Evolutionary conservation across 1,140 invertebrate genomes (phyloP).

Genomic region (Drosophila kanapiae): DNA sequence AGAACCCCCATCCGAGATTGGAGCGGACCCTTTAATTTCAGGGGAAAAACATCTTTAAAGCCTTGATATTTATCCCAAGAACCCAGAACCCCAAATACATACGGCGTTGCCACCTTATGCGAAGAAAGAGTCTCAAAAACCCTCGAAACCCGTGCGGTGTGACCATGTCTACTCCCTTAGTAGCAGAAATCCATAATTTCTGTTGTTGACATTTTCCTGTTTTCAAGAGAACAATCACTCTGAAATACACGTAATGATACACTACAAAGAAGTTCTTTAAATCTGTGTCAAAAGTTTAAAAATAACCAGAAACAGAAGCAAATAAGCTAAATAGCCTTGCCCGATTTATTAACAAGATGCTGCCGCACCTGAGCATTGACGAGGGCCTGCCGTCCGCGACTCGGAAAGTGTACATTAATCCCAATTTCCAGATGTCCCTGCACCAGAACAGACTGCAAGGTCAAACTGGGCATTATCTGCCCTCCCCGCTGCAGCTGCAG

Average conservation of each 20-base stretch:
- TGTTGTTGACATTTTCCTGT: not conserved
- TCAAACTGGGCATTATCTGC: slow-evolving; percentile 43
- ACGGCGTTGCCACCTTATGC: too few species aligned
- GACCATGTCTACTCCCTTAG: not conserved
- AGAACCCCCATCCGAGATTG: too few species aligned
- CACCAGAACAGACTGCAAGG: slow-evolving; percentile 45
- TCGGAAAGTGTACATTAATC: slow-evolving; percentile 76
- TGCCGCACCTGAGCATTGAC: slow-evolving; percentile 62
- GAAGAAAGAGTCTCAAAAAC: too few species aligned
- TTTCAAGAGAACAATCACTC: not conserved
- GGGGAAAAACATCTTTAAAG: too few species aligned
- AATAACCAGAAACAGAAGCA: not conserved
- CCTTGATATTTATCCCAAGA: too few species aligned
- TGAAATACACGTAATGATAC: slow-evolving; percentile 27
- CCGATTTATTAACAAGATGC: slow-evolving; percentile 42
- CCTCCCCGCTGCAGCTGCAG: not conserved
- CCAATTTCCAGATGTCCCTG: slow-evolving; percentile 56
- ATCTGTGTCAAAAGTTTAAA: slow-evolving; percentile 1
- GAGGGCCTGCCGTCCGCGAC: slow-evolving; percentile 48
- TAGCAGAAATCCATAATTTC: not conserved
- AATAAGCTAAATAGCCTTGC: not conserved
- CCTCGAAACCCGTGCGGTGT: too few species aligned
- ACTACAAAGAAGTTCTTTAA: slow-evolving; percentile 10
- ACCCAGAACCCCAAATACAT: too few species aligned
- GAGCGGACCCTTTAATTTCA: too few species aligned